Percentiles rank a stretch among this genome's conserved stretches.
These are phyloP conservation scores for Sogatella furcifera DNA, from an alignment of 1,140 invertebrate species.

Conservation along the genomic window DNA sequence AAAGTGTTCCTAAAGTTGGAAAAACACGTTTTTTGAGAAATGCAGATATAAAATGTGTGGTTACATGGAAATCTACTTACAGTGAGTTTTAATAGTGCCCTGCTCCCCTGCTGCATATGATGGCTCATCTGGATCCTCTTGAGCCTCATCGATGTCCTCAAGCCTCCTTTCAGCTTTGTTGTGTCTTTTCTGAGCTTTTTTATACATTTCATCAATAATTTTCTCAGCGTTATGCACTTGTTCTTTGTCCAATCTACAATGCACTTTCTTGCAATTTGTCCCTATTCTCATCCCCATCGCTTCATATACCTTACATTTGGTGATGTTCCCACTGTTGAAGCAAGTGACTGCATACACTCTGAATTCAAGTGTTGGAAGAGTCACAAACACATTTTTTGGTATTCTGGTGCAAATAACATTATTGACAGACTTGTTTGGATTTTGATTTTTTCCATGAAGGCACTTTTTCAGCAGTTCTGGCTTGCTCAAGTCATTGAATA, in stretches of 20 bases:
- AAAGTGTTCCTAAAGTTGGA: slow-evolving; percentile 1
- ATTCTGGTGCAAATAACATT: slow-evolving; percentile 15
- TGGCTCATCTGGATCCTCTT: slow-evolving; percentile 7
- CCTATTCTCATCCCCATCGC: slow-evolving; percentile 6
- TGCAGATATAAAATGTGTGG: neutral
- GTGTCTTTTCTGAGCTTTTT: neutral
- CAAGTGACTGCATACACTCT: slow-evolving; percentile 12
- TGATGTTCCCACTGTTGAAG: slow-evolving; percentile 16
- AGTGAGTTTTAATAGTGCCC: slow-evolving; percentile 4
- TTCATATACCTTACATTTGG: slow-evolving; percentile 10
- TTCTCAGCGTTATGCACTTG: slow-evolving; percentile 9
- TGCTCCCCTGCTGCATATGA: slow-evolving; percentile 10
- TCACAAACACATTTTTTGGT: slow-evolving; percentile 14
- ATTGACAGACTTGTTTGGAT: slow-evolving; percentile 11
- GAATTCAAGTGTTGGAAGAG: slow-evolving; percentile 2
- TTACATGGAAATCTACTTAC: neutral
- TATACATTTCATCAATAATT: neutral
- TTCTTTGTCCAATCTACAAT: slow-evolving; percentile 9
- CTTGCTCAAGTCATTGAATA: slow-evolving; percentile 13
- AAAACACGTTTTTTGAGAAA: slow-evolving; percentile 12
- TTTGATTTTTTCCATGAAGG: slow-evolving; percentile 16
- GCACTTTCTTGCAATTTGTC: neutral
- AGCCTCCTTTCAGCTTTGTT: neutral
- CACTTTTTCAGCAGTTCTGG: slow-evolving; percentile 19
- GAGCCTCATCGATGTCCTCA: slow-evolving; percentile 3